Percentiles rank a stretch among this genome's conserved stretches.
phyloP scores from a whole-genome alignment of 2,888 invertebrate genomes.

The Matsumyia berberina region DNA sequence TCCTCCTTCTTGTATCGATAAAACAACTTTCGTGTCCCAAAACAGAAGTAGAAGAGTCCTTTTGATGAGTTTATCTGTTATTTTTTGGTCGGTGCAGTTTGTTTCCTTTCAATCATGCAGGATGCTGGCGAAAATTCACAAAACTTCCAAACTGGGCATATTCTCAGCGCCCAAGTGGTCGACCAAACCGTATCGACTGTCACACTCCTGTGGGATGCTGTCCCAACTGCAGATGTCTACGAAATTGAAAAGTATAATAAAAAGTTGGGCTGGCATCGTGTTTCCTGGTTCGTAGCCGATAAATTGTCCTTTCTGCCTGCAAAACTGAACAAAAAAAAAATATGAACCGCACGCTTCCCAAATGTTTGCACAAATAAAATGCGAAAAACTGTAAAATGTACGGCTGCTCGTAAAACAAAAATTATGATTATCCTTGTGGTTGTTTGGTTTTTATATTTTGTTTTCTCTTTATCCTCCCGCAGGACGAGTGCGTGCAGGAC shows the following conservation, averaged over 20 bases:
- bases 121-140: constrained; percentile 2
- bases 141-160: constrained; percentile 43
- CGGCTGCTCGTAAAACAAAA: constrained; percentile 45
- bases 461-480: constrained; percentile 4
- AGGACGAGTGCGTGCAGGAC: constrained; percentile 78
- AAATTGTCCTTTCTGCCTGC: constrained; percentile 31
- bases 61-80: constrained; percentile 29
- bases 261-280: constrained; percentile 81
- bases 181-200: constrained; percentile 81
- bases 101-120: constrained; percentile 68
- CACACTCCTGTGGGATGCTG: constrained; percentile 80
- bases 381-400: constrained; percentile 22
- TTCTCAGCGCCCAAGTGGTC: constrained; percentile 79
- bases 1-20: constrained; percentile 27
- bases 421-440: constrained; percentile 43
- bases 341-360: constrained; percentile 4
- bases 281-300: constrained; percentile 80
- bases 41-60: constrained; percentile 3
- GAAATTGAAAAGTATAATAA: constrained; percentile 81
- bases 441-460: constrained; percentile 19
- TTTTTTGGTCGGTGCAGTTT: constrained; percentile 22
- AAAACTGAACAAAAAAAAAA: constrained; percentile 19
- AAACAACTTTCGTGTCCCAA: constrained; percentile 4
- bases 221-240: constrained; percentile 80
- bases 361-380: constrained; percentile 45